Evolutionary conservation across 2,113 vertebrate species (phyloP).

Genomic region (Eclectus roratus): DNA sequence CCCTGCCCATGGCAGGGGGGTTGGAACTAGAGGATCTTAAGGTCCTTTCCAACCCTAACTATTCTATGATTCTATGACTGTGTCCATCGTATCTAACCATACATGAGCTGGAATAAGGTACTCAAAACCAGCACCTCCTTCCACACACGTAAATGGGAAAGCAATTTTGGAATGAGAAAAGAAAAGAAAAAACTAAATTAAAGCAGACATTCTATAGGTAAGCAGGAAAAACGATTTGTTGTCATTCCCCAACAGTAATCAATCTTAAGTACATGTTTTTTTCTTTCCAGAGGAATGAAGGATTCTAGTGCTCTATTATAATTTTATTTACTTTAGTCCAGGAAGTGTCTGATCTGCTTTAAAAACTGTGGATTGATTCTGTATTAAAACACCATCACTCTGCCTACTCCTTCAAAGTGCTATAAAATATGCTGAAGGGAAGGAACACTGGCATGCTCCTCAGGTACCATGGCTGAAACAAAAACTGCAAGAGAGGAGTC

Average conservation of each 20-base stretch:
- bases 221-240: conserved; percentile 26
- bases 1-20: too few relatives aligned
- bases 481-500: not conserved
- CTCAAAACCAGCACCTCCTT: not conserved
- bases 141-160: not conserved
- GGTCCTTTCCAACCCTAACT: too few relatives aligned
- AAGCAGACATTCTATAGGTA: not conserved
- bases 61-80: too few relatives aligned
- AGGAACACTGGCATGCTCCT: not conserved
- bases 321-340: conserved; percentile 21
- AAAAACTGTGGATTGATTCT: conserved; percentile 47
- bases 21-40: too few relatives aligned
- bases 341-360: conserved; percentile 50
- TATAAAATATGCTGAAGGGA: not conserved
- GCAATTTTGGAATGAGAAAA: not conserved
- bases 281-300: conserved; percentile 27
- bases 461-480: not conserved
- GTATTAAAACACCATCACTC: conserved; percentile 41
- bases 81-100: not conserved
- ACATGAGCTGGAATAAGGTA: not conserved
- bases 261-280: conserved; percentile 51
- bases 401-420: conserved; percentile 1
- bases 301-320: conserved; percentile 15
- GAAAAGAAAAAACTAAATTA: not conserved
- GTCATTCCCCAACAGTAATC: conserved; percentile 59